Percentiles rank a stretch among this genome's conserved stretches.
phyloP scores from a whole-genome alignment of 2,113 vertebrate genomes.

The Sapayoa aenigma region DNA sequence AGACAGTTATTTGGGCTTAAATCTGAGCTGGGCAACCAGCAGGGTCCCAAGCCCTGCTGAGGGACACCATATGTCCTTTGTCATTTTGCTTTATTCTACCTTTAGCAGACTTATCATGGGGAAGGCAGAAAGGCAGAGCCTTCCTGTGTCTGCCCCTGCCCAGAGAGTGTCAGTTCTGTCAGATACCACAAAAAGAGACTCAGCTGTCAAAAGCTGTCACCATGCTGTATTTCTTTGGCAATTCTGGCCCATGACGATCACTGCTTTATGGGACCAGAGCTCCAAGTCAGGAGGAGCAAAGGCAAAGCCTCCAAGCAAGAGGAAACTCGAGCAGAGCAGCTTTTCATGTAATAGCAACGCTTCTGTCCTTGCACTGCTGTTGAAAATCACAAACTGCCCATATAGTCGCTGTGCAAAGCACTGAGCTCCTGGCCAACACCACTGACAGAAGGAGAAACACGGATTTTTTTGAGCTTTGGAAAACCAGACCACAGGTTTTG shows the following conservation, averaged over 20 bases:
- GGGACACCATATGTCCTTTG: not conserved
- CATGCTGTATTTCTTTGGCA: not conserved
- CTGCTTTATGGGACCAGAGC: not conserved
- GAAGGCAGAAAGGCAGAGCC: not conserved
- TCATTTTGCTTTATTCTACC: not conserved
- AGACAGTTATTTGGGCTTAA: not conserved
- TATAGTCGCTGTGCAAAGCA: rapidly evolving
- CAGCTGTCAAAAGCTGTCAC: not conserved
- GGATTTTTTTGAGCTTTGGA: not conserved
- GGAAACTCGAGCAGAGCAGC: not conserved
- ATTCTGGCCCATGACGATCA: not conserved
- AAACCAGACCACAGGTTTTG: not conserved
- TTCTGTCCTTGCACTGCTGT: not conserved
- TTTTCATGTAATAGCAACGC: rapidly evolving
- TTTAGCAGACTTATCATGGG: not conserved
- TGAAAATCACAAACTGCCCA: rapidly evolving
- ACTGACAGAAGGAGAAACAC: not conserved
- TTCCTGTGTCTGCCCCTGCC: not conserved
- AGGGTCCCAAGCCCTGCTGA: not conserved
- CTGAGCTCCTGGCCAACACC: not conserved
- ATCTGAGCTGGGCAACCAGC: not conserved
- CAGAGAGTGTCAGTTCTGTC: not conserved
- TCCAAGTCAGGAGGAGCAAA: not conserved
- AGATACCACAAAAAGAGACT: not conserved
- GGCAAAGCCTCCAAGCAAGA: not conserved